Percentiles rank a stretch among this genome's conserved stretches.
Conservation (phyloP, 2,113 vertebrate genomes). For the Vulpes vulpes region DNA sequence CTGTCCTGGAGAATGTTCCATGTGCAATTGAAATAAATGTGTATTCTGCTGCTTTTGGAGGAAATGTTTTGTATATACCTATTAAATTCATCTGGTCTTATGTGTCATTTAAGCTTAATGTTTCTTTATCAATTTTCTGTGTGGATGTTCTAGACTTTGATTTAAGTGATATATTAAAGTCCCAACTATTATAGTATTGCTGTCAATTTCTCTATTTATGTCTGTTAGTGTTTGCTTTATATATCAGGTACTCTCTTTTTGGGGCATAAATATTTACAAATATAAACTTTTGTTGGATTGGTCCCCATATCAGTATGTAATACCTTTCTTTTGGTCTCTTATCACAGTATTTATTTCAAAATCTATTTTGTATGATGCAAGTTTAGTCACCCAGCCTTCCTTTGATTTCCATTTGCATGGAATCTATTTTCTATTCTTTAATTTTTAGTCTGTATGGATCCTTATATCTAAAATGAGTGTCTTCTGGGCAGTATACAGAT, state of each 20-base stretch:
- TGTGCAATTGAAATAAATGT: not conserved
- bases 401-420: not conserved
- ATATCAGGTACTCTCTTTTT: not conserved
- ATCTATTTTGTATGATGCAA: not conserved
- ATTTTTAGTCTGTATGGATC: not conserved
- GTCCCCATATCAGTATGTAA: not conserved
- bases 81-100: not conserved
- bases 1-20: not conserved
- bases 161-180: not conserved
- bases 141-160: not conserved
- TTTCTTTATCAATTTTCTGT: not conserved
- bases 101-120: not conserved
- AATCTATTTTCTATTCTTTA: not conserved
- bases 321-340: not conserved
- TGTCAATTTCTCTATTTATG: not conserved
- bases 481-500: not conserved
- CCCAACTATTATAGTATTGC: not conserved
- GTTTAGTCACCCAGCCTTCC: not conserved
- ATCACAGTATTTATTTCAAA: not conserved
- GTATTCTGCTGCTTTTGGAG: not conserved
- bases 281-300: not conserved
- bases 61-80: not conserved
- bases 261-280: not conserved
- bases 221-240: not conserved
- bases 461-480: not conserved